Evolutionary conservation across 2,888 invertebrate genomes (phyloP), one percentile per base, ranked within the genome.

Genomic region (Ennomos fuscantarius): DNA sequence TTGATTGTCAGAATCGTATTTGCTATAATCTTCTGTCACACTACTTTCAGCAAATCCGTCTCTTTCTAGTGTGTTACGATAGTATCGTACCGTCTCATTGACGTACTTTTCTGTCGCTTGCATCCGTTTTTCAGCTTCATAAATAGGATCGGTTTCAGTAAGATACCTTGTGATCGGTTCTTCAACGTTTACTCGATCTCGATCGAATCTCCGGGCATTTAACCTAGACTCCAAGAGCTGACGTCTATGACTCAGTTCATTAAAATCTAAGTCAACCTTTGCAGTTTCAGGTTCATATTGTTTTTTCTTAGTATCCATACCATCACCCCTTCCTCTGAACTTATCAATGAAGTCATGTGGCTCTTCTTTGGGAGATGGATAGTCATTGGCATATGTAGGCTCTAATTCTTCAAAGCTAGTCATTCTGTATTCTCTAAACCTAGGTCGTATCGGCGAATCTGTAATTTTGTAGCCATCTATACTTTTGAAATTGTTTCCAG

Each of bases 181-280:
- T 51, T 82, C 87, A n/a, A 82, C 70, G 62, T 78, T 80, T 12
- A 78, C 70, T 65, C 76, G 83, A 55, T 87, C 89, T 2, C 90
- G 79, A 50, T 89, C 91, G 56, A 82, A 76, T 65, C 89, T 89
- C 44, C 95, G 92, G 33, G 95, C 95, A 56, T 95, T 94, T 45
- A 96, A 93, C 59, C 96, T 93, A 0, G 96, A 96, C 79, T 97
- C 96, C 11, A 97, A 87, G 37, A 96, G 93, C 61, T 96, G 95
- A 11, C 96, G 92, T 48, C 96, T 89, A 33, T 95, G 95, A 73
- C 96, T 95, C 55, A 96, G 78, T 73, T 96, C 95, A 69, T 93
- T 93, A 37, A 93, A 92, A 69, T 91, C 85, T 68, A 90, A 80
- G 66, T 90, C 89, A 32, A 84, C 55, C 70, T 88, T 89, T 13